These are phyloP conservation scores for Leuctra nigra DNA, from an alignment of 2,888 invertebrate genomes.

Conservation along the genomic window DNA sequence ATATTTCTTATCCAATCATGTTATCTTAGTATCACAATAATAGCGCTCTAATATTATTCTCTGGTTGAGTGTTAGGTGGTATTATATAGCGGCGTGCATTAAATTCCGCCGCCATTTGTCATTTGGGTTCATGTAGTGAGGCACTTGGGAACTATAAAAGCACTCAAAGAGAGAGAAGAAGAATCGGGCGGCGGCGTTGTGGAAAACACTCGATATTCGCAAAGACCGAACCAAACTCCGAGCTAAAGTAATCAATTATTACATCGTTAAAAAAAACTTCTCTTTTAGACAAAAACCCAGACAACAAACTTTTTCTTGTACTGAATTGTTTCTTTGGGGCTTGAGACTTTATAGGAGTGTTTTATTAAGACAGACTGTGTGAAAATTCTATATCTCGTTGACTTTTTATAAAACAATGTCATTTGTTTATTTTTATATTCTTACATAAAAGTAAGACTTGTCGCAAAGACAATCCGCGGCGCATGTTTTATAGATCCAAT, in stretches of 20 bases:
- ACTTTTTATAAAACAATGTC: too few relatives aligned
- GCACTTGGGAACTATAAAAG: conserved; percentile 19
- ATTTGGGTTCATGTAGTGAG: conserved; percentile 16
- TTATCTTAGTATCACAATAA: conserved; percentile 5
- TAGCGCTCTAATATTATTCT: background rate
- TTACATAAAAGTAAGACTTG: too few relatives aligned
- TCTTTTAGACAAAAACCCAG: background rate
- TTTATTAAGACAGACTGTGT: too few relatives aligned
- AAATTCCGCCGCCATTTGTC: conserved; percentile 20
- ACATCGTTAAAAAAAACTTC: background rate
- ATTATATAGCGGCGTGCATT: conserved; percentile 11
- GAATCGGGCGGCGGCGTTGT: background rate
- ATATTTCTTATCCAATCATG: too few relatives aligned
- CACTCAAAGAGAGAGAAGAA: conserved; percentile 4
- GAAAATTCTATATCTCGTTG: too few relatives aligned
- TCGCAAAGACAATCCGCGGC: too few relatives aligned
- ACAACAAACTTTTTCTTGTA: background rate
- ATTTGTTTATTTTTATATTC: too few relatives aligned
- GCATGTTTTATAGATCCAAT: too few relatives aligned
- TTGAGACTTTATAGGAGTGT: too few relatives aligned
- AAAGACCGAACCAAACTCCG: background rate
- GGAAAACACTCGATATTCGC: background rate
- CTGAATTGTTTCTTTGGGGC: too few relatives aligned
- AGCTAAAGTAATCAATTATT: conserved; percentile 18
- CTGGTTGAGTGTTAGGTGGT: conserved; percentile 2